Evolutionary conservation across 2,888 invertebrate species (phyloP).

Genomic region (Cataglyphis livida): DNA sequence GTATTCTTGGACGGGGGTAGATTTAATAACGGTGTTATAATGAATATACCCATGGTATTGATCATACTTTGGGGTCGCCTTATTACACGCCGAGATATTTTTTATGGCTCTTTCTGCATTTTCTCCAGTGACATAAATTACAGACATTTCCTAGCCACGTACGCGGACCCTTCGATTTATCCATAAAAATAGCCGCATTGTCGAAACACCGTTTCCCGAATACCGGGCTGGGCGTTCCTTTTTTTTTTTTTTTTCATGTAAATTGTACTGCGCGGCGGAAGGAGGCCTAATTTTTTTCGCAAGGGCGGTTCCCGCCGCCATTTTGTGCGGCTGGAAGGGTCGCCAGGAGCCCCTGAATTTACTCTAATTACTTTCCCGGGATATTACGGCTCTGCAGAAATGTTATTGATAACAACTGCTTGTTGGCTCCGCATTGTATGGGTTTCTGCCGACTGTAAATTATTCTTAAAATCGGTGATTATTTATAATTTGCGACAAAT

Average conservation of each 20-base stretch:
- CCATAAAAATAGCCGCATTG: conserved; percentile 73
- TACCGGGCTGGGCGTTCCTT: conserved; percentile 73
- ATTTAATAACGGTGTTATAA: conserved; percentile 41
- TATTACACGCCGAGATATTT: conserved; percentile 66
- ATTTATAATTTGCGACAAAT: conserved; percentile 60
- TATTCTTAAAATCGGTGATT: conserved; percentile 65
- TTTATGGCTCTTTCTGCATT: conserved; percentile 68
- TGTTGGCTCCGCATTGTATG: conserved; percentile 71
- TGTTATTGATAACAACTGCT: conserved; percentile 83
- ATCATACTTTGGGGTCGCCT: conserved; percentile 45
- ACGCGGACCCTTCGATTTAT: conserved; percentile 73
- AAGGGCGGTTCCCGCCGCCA: conserved; percentile 84
- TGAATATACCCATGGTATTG: conserved; percentile 42
- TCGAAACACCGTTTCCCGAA: conserved; percentile 74
- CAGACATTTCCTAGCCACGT: conserved; percentile 69
- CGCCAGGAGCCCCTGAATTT: conserved; percentile 81
- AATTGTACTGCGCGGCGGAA: conserved; percentile 79
- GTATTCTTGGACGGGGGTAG: background rate
- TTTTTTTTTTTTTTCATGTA: conserved; percentile 74
- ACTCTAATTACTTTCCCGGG: conserved; percentile 84
- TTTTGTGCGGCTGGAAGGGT: conserved; percentile 82
- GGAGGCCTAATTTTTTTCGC: conserved; percentile 82
- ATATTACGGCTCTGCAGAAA: conserved; percentile 81
- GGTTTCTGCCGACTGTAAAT: conserved; percentile 51
- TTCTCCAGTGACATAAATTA: conserved; percentile 73